Percentiles rank a stretch among this genome's conserved stretches.
Evolutionary conservation across 2,113 vertebrate genomes (phyloP).

Genomic region (Stegostoma tigrinum): DNA sequence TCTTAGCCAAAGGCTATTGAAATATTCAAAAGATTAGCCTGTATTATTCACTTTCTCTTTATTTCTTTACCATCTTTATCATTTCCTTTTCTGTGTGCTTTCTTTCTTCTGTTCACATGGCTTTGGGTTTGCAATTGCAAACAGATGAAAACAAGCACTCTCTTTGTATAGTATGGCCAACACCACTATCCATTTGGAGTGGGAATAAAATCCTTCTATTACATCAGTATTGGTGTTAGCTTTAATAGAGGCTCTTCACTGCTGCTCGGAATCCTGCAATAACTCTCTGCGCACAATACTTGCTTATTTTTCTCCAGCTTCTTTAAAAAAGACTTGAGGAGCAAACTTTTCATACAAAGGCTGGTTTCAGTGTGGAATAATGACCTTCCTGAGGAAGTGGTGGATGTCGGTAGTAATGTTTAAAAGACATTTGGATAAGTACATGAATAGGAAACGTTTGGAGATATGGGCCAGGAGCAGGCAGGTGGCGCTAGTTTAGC

Average conservation of each 20-base stretch:
- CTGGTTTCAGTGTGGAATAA: too few relatives aligned
- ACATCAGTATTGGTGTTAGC: neutral
- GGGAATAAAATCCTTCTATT: neutral
- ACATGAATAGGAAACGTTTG: too few relatives aligned
- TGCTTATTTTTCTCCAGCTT: neutral
- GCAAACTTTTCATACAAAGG: too few relatives aligned
- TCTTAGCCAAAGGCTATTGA: neutral
- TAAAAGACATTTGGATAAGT: too few relatives aligned
- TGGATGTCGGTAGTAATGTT: too few relatives aligned
- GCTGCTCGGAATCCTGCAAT: neutral
- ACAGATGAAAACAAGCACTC: neutral
- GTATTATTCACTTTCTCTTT: neutral
- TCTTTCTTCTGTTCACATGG: neutral
- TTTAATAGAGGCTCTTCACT: neutral
- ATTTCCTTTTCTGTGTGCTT: neutral
- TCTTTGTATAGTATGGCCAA: neutral
- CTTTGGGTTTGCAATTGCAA: neutral
- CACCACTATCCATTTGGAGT: neutral
- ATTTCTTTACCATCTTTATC: neutral
- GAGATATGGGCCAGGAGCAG: too few relatives aligned
- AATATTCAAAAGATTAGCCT: neutral
- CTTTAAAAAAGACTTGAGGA: too few relatives aligned
- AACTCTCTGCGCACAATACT: neutral
- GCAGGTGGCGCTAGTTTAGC: too few relatives aligned
- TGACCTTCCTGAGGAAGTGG: too few relatives aligned